Percentiles rank a stretch among this genome's conserved stretches.
phyloP scores from a whole-genome alignment of 2,797 vertebrate species.

The Aphelocoma californica region DNA sequence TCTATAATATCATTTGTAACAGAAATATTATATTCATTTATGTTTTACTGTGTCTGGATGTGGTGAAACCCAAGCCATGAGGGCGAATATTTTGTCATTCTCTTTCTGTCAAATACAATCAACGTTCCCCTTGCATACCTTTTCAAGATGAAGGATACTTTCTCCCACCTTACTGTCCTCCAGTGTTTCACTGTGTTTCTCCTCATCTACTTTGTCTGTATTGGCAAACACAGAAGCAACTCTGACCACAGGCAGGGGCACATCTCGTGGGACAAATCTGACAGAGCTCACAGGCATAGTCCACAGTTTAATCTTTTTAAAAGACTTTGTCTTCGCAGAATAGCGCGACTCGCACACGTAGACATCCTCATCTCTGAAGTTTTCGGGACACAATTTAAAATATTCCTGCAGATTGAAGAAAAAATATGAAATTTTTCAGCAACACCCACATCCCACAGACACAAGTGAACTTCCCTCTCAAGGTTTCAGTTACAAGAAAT shows the following conservation, averaged over 20 bases:
- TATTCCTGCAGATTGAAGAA: constrained; percentile 82
- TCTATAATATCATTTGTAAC: background rate
- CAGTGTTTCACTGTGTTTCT: constrained; percentile 81
- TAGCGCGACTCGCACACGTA: constrained; percentile 97
- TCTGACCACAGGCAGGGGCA: constrained; percentile 92
- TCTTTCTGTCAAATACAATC: background rate
- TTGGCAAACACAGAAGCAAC: constrained; percentile 96
- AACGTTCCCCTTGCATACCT: constrained; percentile 76
- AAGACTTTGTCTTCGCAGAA: constrained; percentile 96
- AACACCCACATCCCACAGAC: background rate
- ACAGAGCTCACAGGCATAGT: constrained; percentile 95
- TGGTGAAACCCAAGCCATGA: background rate
- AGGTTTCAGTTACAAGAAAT: background rate
- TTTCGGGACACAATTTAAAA: constrained; percentile 95
- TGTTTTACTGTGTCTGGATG: background rate
- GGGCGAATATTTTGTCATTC: background rate
- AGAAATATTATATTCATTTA: background rate
- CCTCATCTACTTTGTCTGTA: constrained; percentile 86
- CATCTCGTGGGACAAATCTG: constrained; percentile 88
- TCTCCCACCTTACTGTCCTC: constrained; percentile 86
- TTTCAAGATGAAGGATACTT: constrained; percentile 82
- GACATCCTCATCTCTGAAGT: constrained; percentile 91
- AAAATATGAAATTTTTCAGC: background rate
- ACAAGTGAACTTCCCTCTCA: background rate
- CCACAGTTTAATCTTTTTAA: constrained; percentile 99